A percentile compares a stretch with the other conserved stretches of the same genome.
Evolutionary conservation across 2,113 vertebrate species (phyloP).

Genomic region (Rhodinocichla rosea): DNA sequence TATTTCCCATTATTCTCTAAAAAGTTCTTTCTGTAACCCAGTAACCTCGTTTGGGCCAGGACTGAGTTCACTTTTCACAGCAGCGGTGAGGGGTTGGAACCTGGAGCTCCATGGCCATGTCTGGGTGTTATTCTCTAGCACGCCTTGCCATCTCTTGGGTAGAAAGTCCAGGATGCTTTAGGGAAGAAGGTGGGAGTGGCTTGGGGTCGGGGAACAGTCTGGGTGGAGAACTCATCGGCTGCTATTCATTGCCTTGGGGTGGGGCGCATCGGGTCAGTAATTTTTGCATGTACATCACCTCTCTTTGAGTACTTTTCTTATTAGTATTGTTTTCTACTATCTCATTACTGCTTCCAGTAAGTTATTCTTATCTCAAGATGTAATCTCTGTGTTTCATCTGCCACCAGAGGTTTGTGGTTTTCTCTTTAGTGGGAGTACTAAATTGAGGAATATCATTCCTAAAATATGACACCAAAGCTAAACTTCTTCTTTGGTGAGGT

Average conservation of each 20-base stretch:
- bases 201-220: background rate
- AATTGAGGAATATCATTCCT: background rate
- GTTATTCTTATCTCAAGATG: background rate
- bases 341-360: background rate
- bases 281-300: background rate
- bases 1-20: background rate
- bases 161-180: background rate
- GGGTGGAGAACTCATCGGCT: background rate
- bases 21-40: background rate
- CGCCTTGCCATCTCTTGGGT: too few relatives aligned
- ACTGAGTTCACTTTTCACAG: background rate
- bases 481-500: background rate
- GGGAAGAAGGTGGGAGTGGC: too few relatives aligned
- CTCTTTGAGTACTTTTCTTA: background rate
- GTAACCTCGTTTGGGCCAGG: background rate
- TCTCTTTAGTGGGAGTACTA: background rate
- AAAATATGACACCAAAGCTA: background rate
- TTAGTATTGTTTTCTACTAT: background rate
- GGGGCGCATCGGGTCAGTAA: accelerated
- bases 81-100: background rate
- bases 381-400: background rate
- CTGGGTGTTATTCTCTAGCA: background rate
- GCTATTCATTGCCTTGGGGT: background rate
- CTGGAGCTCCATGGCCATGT: background rate
- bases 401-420: background rate